These are phyloP conservation scores for Lithobius niger DNA, from an alignment of 1,140 invertebrate genomes.

Conservation along the genomic window DNA sequence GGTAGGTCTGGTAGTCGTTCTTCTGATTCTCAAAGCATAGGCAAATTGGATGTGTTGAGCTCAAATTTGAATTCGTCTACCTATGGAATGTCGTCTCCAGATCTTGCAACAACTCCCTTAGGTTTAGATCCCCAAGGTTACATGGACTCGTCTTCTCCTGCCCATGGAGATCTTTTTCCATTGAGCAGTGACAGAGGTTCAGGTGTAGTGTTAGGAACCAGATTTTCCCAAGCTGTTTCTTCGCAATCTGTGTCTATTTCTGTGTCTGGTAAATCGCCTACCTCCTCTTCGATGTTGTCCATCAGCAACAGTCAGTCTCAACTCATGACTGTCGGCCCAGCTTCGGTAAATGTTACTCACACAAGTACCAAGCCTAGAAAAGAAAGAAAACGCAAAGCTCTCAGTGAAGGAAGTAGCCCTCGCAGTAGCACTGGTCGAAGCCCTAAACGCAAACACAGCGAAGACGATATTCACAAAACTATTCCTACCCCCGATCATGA, in stretches of 20 bases:
- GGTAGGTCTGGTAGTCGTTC: background rate
- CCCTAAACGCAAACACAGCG: constrained; percentile 30
- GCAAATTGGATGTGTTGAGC: constrained; percentile 4
- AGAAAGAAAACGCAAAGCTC: constrained; percentile 19
- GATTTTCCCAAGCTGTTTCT: background rate
- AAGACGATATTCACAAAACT: constrained; percentile 21
- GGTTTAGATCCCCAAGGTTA: constrained; percentile 4
- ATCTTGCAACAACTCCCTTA: background rate
- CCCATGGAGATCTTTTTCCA: constrained; percentile 3
- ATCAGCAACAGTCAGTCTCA: too few species aligned
- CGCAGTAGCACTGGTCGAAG: constrained; percentile 25
- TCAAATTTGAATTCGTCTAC: background rate
- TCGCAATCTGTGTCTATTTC: too few species aligned
- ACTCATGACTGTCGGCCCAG: too few species aligned
- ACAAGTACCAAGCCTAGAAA: constrained; percentile 16
- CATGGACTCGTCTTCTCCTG: constrained; percentile 3
- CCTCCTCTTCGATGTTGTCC: too few species aligned
- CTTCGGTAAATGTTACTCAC: too few species aligned
- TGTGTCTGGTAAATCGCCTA: too few species aligned
- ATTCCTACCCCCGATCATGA: constrained; percentile 17
- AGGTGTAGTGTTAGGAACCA: background rate
- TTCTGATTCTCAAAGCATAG: background rate
- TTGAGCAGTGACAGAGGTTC: background rate
- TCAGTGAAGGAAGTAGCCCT: constrained; percentile 15
- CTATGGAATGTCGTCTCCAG: background rate